Conservation (phyloP, 2,888 invertebrate species). For the Oxyscelio sp. region DNA sequence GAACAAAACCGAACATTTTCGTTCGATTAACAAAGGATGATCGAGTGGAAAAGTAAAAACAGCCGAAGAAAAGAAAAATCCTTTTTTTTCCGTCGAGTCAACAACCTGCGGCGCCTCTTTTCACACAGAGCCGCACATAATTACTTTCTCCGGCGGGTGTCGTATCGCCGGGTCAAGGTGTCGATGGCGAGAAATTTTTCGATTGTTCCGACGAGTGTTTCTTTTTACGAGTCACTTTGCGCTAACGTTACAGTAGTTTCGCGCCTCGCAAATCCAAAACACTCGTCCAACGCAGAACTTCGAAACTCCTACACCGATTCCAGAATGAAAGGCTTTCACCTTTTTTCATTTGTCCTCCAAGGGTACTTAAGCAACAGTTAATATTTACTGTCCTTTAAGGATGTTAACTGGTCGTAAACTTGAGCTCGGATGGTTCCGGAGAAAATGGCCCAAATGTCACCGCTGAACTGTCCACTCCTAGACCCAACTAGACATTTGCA, state of each 20-base stretch:
- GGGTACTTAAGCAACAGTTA: no score
- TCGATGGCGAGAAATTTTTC: conserved; percentile 58
- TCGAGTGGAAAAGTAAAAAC: conserved; percentile 33
- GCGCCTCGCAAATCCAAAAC: background rate
- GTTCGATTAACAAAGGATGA: conserved; percentile 17
- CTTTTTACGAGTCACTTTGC: conserved; percentile 13
- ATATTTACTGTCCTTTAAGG: no score
- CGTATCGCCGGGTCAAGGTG: conserved; percentile 67
- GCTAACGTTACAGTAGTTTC: background rate
- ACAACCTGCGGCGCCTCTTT: conserved; percentile 27
- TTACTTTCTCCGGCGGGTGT: conserved; percentile 69
- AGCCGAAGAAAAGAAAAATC: no score
- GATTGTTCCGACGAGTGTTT: conserved; percentile 43
- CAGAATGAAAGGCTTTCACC: background rate
- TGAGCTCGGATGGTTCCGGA: background rate
- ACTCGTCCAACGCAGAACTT: background rate
- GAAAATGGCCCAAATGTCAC: background rate
- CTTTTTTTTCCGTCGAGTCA: conserved; percentile 24
- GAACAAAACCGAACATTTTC: conserved; percentile 39
- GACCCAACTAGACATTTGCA: conserved; percentile 1
- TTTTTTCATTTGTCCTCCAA: background rate
- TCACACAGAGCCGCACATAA: conserved; percentile 62
- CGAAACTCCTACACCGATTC: background rate
- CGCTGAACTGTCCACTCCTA: no score
- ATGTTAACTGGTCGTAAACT: no score